phyloP scores from a whole-genome alignment of 2,113 vertebrate species.

The Alouatta palliata region DNA sequence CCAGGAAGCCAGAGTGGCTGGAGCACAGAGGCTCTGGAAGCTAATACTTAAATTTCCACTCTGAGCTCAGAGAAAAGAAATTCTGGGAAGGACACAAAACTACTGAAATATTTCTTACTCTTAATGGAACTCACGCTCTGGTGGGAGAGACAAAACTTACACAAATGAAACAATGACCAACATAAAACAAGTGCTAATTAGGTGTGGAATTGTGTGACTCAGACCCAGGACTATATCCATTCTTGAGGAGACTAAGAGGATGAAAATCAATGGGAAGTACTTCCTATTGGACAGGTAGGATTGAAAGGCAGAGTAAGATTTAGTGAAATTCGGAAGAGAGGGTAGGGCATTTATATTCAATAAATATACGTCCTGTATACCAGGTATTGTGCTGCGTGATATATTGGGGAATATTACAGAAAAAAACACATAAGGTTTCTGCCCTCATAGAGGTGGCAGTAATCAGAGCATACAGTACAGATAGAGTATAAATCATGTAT shows the following conservation, averaged over 20 bases:
- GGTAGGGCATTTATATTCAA: background rate
- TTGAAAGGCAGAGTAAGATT: background rate
- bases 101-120: background rate
- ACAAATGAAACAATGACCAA: background rate
- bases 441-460: background rate
- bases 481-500: background rate
- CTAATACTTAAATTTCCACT: background rate
- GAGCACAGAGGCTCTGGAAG: background rate
- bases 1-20: background rate
- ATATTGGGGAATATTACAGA: background rate
- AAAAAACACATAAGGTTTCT: background rate
- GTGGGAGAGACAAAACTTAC: background rate
- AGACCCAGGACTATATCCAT: background rate
- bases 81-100: background rate
- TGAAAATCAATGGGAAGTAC: background rate
- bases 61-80: background rate
- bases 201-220: background rate
- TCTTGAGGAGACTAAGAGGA: background rate
- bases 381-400: background rate
- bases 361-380: background rate
- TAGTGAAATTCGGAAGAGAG: background rate
- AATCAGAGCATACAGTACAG: background rate
- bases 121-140: background rate
- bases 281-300: background rate
- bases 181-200: constrained; percentile 1